Evolutionary conservation across 1,140 invertebrate species (phyloP).

Genomic region (Drosophila ohnishii): DNA sequence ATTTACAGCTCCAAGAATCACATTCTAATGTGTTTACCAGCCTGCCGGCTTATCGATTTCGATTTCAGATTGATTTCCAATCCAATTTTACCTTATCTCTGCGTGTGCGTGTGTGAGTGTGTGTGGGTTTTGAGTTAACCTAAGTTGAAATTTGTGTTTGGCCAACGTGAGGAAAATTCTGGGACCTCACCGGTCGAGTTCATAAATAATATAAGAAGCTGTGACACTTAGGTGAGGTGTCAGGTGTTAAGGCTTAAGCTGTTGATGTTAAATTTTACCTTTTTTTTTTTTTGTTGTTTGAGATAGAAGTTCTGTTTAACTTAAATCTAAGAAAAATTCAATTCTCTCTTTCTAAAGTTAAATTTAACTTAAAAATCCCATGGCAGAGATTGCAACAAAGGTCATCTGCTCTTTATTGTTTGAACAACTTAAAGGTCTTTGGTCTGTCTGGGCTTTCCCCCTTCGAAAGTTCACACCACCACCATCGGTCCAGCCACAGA

Average conservation of each 20-base stretch:
- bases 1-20: slow-evolving; percentile 73
- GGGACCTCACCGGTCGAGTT: slow-evolving; percentile 50
- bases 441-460: slow-evolving; percentile 9
- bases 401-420: slow-evolving; percentile 9
- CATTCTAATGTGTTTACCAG: slow-evolving; percentile 64
- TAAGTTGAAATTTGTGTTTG: slow-evolving; percentile 24
- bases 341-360: background rate
- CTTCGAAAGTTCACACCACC: slow-evolving; percentile 26
- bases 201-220: slow-evolving; percentile 67
- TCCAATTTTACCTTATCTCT: slow-evolving; percentile 54
- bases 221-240: slow-evolving; percentile 3
- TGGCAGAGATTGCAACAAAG: slow-evolving; percentile 4
- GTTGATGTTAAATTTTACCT: slow-evolving; percentile 10
- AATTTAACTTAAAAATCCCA: background rate
- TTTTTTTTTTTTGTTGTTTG: background rate
- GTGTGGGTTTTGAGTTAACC: slow-evolving; percentile 8
- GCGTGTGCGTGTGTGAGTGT: background rate
- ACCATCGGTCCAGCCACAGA: background rate
- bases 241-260: slow-evolving; percentile 37
- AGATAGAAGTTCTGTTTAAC: background rate
- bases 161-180: slow-evolving; percentile 8
- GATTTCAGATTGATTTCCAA: slow-evolving; percentile 74
- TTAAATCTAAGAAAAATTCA: background rate
- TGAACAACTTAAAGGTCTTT: slow-evolving; percentile 29
- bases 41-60: slow-evolving; percentile 69